These are phyloP conservation scores for Odocoileus virginianus DNA, from an alignment of 2,113 vertebrate genomes.

Conservation along the genomic window DNA sequence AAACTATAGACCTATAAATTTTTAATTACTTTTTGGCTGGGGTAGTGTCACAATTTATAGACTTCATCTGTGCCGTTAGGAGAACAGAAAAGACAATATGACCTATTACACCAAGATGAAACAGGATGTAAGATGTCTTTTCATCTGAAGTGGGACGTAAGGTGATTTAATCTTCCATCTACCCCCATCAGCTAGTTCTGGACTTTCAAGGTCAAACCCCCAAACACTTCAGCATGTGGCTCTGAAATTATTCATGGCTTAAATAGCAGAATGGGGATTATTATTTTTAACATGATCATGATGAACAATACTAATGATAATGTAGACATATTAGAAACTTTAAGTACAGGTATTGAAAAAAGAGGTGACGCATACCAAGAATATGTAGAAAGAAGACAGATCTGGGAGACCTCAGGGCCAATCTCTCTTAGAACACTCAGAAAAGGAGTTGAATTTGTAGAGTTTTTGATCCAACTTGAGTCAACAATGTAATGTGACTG, in stretches of 20 bases:
- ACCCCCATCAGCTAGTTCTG: not conserved
- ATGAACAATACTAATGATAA: not conserved
- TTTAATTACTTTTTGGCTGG: not conserved
- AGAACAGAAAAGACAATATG: not conserved
- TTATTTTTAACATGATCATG: not conserved
- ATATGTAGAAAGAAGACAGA: not conserved
- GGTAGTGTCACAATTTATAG: not conserved
- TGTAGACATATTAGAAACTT: not conserved
- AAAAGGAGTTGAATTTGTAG: not conserved
- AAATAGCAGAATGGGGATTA: not conserved
- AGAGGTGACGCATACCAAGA: not conserved
- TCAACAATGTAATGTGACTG: not conserved
- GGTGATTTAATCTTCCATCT: not conserved
- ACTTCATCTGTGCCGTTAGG: not conserved
- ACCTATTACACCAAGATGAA: not conserved
- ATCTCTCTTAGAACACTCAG: not conserved
- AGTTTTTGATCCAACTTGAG: not conserved
- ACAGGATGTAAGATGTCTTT: not conserved
- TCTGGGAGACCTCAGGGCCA: not conserved
- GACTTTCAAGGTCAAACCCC: not conserved
- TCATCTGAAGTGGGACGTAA: not conserved
- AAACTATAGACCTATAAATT: not conserved
- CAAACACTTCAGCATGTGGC: not conserved
- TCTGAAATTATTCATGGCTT: not conserved
- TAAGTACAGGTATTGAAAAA: not conserved